Evolutionary conservation across 2,888 invertebrate genomes (phyloP), one percentile per base, ranked within the genome.

Genomic region (Kryphioiulus occultus): DNA sequence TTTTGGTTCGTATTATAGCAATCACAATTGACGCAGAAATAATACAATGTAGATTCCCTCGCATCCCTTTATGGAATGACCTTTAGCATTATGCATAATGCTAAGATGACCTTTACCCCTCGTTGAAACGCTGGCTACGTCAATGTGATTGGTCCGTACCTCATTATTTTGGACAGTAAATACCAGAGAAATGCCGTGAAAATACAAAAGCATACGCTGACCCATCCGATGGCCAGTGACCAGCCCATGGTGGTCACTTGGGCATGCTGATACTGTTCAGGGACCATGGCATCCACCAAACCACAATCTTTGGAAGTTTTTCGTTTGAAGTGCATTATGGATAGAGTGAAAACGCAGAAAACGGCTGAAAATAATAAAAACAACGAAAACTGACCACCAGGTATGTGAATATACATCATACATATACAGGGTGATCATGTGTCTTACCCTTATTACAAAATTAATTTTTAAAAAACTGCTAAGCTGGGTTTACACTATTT

Each of bases 321-420:
- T 42, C 97, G 94, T 92, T 98, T 98, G 93, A 96, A 96, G 93
- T 98, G 97, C 91, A 98, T 97, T 92, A 98, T 98, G 93, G 96
- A 95, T 89, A 98, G 93, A 0, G 97, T 96, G 93, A 98, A 98
- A 90, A 97, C 94, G 35, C 97, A 96, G 92, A 98, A 98, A 0
- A 96, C 94, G 59, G 97, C 97, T 97, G 94, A 88, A 88, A 91
- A 87, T 88, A 59, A 39, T 39, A n/a, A 7, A 2, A 35, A 35
- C 35, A 7, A 59, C 22, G 22, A 35, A 44, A 44, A 44, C 10
- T 53, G 7, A 12, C 53, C n/a, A 53, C 19, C 12, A 53, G 53
- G 4, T 53, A 53, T 1, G 5, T 1, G n/a, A 53, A 53, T n/a
- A n/a, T n/a, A n/a, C n/a, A n/a, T 53, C 19, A n/a, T 17, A 53